phyloP scores from a whole-genome alignment of 2,888 invertebrate species.

The Hesperia comma region DNA sequence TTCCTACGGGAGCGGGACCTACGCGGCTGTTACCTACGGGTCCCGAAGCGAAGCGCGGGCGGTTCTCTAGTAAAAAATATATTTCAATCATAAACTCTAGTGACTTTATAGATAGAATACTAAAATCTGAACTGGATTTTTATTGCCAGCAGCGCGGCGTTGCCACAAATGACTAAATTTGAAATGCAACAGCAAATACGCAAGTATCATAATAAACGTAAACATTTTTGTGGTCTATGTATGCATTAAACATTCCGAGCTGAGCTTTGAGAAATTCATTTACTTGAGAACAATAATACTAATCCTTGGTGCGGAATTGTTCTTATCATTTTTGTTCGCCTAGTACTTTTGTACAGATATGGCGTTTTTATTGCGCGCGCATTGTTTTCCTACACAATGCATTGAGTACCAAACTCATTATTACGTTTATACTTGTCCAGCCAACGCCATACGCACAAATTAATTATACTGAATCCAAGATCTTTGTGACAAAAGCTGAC shows the following conservation, averaged over 20 bases:
- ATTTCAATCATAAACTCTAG: no score
- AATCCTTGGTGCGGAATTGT: conserved; percentile 8
- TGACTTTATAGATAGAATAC: no score
- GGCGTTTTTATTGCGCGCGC: conserved; percentile 47
- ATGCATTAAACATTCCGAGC: conserved; percentile 2
- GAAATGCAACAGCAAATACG: no score
- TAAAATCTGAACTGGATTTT: no score
- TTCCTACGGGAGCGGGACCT: no score
- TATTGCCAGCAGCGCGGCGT: no score
- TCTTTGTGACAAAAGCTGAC: no score
- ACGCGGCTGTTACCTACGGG: no score
- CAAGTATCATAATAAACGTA: conserved; percentile 25
- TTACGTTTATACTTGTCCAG: conserved; percentile 59
- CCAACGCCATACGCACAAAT: conserved; percentile 59
- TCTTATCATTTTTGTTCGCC: conserved; percentile 47
- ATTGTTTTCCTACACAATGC: conserved; percentile 51
- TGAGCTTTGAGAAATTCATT: conserved; percentile 10
- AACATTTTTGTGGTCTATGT: neutral
- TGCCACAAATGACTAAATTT: no score
- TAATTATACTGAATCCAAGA: neutral
- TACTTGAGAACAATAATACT: conserved; percentile 7
- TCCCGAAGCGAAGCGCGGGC: no score
- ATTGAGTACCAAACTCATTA: conserved; percentile 59
- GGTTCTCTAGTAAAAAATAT: no score
- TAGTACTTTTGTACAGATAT: conserved; percentile 48